Evolutionary conservation across 2,113 vertebrate genomes (phyloP).

Genomic region (Ovis canadensis): DNA sequence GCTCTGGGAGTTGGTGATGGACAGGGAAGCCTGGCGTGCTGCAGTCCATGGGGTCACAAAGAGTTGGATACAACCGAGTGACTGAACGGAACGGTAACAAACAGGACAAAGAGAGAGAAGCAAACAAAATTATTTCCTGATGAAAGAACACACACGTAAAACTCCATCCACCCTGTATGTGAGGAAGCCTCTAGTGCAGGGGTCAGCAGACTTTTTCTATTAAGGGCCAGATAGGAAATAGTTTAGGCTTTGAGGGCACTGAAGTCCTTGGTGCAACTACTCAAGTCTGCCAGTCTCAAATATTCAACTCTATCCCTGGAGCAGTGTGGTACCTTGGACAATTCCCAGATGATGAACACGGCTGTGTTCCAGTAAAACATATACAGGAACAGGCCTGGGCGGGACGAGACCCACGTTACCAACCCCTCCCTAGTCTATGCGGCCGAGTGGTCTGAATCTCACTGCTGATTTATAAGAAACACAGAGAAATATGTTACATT

Average conservation of each 20-base stretch:
- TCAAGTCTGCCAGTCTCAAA: not conserved
- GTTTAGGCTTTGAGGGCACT: not conserved
- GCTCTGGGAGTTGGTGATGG: not conserved
- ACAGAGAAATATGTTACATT: not conserved
- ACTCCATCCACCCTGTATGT: rapidly evolving
- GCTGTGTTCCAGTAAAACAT: not conserved
- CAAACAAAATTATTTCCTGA: not conserved
- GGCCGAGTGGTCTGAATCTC: not conserved
- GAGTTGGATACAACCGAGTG: rapidly evolving
- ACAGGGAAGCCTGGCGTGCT: not conserved
- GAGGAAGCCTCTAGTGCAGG: not conserved
- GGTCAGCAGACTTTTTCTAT: not conserved
- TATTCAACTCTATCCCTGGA: not conserved
- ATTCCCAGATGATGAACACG: rapidly evolving
- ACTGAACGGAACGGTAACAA: not conserved
- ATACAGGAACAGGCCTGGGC: not conserved
- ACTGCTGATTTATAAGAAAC: not conserved
- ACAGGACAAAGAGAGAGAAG: not conserved
- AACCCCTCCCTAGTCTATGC: not conserved
- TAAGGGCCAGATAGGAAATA: not conserved
- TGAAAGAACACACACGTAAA: not conserved
- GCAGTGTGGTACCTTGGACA: not conserved
- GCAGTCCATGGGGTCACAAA: not conserved
- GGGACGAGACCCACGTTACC: rapidly evolving
- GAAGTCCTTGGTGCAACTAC: no score